Conservation (phyloP, 1,140 invertebrate species). For the Tetranychus urticae region DNA sequence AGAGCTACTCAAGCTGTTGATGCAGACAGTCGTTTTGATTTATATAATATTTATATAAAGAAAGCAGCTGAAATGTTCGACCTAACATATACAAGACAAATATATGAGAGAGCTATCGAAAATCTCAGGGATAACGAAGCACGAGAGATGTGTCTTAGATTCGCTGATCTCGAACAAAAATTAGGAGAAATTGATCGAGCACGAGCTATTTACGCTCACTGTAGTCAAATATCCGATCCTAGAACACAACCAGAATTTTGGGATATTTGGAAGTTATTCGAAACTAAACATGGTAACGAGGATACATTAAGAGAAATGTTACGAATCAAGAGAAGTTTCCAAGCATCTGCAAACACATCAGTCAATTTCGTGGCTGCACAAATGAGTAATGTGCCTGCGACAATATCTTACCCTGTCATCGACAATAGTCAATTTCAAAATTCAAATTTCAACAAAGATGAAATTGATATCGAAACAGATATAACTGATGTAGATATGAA, state of each 20-base stretch:
- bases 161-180: slow-evolving; percentile 92
- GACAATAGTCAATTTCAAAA: too few species aligned
- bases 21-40: slow-evolving; percentile 75
- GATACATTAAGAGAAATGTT: slow-evolving; percentile 99
- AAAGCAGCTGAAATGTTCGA: slow-evolving; percentile 93
- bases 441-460: too few species aligned
- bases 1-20: slow-evolving; percentile 70
- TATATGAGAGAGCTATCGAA: slow-evolving; percentile 96
- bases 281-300: slow-evolving; percentile 97
- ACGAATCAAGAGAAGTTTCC: slow-evolving; percentile 84
- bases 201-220: slow-evolving; percentile 87
- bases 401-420: too few species aligned
- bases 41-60: slow-evolving; percentile 98
- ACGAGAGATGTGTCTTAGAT: slow-evolving; percentile 84
- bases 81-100: slow-evolving; percentile 78
- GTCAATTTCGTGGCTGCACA: slow-evolving; percentile 69
- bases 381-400: too few species aligned
- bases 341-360: slow-evolving; percentile 88
- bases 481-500: too few species aligned
- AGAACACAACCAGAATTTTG: slow-evolving; percentile 66
- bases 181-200: slow-evolving; percentile 93
- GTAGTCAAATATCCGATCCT: slow-evolving; percentile 97
- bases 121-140: slow-evolving; percentile 65
- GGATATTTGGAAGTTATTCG: slow-evolving; percentile 99
- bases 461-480: too few species aligned